These are phyloP conservation scores for Vulpes ferrilata DNA, from an alignment of 2,113 vertebrate species.

Conservation along the genomic window DNA sequence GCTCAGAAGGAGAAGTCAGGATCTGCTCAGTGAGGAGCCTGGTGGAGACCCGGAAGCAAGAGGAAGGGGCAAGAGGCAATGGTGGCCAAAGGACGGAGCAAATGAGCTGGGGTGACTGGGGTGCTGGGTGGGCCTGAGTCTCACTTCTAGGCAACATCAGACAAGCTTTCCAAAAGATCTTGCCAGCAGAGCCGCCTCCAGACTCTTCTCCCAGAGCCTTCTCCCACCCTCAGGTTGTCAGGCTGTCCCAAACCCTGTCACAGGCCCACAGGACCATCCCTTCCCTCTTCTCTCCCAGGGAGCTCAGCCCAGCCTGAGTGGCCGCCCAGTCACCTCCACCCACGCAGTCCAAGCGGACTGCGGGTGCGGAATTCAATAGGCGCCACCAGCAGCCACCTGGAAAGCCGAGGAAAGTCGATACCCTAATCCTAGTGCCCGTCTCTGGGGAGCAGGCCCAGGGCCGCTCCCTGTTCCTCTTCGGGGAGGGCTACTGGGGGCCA, in stretches of 20 bases:
- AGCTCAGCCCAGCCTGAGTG: neutral
- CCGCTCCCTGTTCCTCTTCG: constrained; percentile 45
- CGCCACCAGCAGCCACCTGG: constrained; percentile 78
- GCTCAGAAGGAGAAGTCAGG: neutral
- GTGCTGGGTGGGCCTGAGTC: neutral
- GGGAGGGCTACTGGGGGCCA: constrained; percentile 49
- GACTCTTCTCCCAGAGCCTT: neutral
- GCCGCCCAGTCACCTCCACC: constrained; percentile 69
- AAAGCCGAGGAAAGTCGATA: constrained; percentile 81
- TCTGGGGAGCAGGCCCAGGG: constrained; percentile 67
- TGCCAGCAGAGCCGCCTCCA: neutral
- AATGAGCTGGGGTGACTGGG: neutral
- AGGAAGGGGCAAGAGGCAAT: fast-evolving
- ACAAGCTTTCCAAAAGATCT: neutral
- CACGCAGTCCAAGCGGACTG: constrained; percentile 9
- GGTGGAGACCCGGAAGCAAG: neutral
- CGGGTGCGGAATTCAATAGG: constrained; percentile 80
- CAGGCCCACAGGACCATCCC: neutral
- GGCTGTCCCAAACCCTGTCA: neutral
- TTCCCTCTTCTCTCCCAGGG: neutral
- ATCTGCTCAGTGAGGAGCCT: neutral
- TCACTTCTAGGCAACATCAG: neutral
- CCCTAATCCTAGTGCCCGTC: constrained; percentile 69
- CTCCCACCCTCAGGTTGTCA: neutral
- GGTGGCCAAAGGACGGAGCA: neutral